phyloP scores from a whole-genome alignment of 2,113 vertebrate species.

The Cynopterus brachyotis region DNA sequence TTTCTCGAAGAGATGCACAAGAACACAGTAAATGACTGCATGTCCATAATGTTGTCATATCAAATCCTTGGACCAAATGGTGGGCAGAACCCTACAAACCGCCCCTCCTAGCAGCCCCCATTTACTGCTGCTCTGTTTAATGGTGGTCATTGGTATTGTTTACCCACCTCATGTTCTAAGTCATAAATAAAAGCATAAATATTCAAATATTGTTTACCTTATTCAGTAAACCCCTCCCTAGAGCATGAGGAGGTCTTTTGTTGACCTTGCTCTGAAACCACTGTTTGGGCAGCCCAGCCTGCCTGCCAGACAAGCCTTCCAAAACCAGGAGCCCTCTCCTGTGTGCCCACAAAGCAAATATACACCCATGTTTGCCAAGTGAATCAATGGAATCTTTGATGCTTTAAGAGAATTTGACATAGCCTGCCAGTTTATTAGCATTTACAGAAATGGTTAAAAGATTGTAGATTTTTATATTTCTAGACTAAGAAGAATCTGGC shows the following conservation, averaged over 20 bases:
- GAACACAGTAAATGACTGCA: background rate
- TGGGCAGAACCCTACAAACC: background rate
- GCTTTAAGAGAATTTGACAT: conserved; percentile 51
- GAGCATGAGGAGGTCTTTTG: conserved; percentile 62
- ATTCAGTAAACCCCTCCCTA: conserved; percentile 27
- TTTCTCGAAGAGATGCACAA: background rate
- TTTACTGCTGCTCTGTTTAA: conserved; percentile 1
- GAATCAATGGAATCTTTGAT: conserved; percentile 73
- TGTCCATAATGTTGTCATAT: background rate
- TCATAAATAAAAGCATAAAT: conserved; percentile 44
- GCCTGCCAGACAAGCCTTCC: conserved; percentile 59
- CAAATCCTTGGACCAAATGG: background rate
- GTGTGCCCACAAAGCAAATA: conserved; percentile 68
- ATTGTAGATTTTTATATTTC: conserved; percentile 47
- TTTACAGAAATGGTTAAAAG: conserved; percentile 71
- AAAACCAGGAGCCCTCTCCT: conserved; percentile 51
- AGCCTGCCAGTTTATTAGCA: conserved; percentile 56
- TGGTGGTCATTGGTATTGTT: background rate
- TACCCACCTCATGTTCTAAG: conserved; percentile 11
- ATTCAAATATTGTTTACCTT: conserved; percentile 43
- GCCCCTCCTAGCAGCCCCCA: background rate
- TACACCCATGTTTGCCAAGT: conserved; percentile 52
- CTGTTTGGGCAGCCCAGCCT: conserved; percentile 47
- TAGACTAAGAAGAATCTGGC: conserved; percentile 53
- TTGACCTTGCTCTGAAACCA: conserved; percentile 57